These are phyloP conservation scores for Blastobasis lacticolella DNA, from an alignment of 2,888 invertebrate genomes.

Conservation along the genomic window DNA sequence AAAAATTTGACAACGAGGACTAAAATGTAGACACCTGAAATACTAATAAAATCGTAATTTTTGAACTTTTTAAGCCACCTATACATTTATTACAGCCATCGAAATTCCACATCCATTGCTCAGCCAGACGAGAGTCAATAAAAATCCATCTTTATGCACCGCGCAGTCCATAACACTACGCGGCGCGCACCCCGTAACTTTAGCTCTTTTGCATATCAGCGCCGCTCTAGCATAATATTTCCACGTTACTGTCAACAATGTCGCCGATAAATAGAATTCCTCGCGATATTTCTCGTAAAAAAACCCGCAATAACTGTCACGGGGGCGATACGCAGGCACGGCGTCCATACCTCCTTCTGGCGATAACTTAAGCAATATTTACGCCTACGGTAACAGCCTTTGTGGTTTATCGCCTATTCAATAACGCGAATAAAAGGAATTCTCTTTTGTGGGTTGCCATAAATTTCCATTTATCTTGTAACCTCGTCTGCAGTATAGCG, in stretches of 20 bases:
- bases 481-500: slow-evolving; percentile 7
- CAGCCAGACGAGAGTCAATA: too few relatives aligned
- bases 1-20: too few relatives aligned
- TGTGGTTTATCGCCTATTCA: slow-evolving; percentile 46
- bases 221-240: slow-evolving; percentile 29
- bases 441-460: slow-evolving; percentile 20
- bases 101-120: too few relatives aligned
- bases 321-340: slow-evolving; percentile 33
- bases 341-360: slow-evolving; percentile 36
- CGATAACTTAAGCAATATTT: slow-evolving; percentile 52
- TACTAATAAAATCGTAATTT: too few relatives aligned
- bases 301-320: slow-evolving; percentile 58
- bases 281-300: slow-evolving; percentile 43
- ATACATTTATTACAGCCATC: too few relatives aligned
- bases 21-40: too few relatives aligned
- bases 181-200: too few relatives aligned
- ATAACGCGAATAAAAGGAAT: slow-evolving; percentile 33
- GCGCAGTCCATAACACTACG: too few relatives aligned
- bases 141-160: too few relatives aligned
- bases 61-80: too few relatives aligned
- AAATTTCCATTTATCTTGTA: slow-evolving; percentile 17
- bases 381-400: slow-evolving; percentile 34
- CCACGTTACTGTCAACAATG: slow-evolving; percentile 40
- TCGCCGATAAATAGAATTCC: slow-evolving; percentile 48
- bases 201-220: not conserved